Evolutionary conservation across 2,888 invertebrate species (phyloP).

Genomic region (Spilosoma lubricipeda): DNA sequence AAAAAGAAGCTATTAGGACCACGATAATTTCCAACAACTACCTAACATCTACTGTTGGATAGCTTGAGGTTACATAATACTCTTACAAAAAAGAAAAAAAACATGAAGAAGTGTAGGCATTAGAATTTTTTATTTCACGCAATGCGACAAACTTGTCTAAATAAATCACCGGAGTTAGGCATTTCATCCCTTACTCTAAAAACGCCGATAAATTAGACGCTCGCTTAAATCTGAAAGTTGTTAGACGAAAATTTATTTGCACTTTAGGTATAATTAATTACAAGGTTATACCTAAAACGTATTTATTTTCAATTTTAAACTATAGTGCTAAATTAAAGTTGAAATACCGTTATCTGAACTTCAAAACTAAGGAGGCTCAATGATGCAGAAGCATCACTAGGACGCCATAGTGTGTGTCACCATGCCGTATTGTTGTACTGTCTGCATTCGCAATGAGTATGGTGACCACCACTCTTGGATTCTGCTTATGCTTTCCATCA

Average conservation of each 20-base stretch:
- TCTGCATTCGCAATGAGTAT: too few species aligned
- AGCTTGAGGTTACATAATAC: not conserved
- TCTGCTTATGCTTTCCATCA: too few species aligned
- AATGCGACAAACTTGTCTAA: not conserved
- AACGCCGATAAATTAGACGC: slow-evolving; percentile 2
- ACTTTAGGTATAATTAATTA: not conserved
- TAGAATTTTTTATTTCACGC: not conserved
- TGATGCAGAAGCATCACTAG: too few species aligned
- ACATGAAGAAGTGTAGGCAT: not conserved
- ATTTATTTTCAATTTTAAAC: not conserved
- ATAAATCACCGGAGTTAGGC: not conserved
- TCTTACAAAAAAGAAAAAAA: not conserved
- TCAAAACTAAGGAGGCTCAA: too few species aligned
- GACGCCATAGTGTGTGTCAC: too few species aligned
- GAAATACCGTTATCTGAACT: too few species aligned
- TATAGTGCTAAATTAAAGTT: not conserved
- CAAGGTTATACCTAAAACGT: not conserved
- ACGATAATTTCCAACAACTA: not conserved
- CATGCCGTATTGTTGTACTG: too few species aligned
- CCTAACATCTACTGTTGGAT: too few species aligned
- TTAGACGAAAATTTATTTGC: not conserved
- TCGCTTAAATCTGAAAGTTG: not conserved
- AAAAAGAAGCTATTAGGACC: not conserved
- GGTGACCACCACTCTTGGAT: too few species aligned
- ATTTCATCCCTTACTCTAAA: not conserved